Evolutionary conservation across 1,140 invertebrate genomes (phyloP), one percentile per base, ranked within the genome.

Genomic region (Armadillidium nasatum): DNA sequence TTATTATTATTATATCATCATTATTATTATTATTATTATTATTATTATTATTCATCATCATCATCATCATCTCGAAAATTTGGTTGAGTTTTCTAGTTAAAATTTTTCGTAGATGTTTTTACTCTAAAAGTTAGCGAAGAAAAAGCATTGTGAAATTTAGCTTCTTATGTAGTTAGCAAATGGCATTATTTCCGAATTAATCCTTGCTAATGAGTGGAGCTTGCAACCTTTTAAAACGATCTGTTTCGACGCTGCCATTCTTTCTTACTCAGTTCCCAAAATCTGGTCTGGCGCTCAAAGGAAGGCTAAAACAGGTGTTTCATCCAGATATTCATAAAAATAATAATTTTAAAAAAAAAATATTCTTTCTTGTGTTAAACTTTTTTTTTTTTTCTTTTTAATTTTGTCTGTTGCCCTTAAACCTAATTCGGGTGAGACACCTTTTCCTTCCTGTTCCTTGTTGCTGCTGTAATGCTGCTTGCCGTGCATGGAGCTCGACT

Each of bases 401-500:
- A 33, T 33, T 33, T 33, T 33, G 33, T 33, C 1, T 33, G 11
- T 60, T 60, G 11, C 50, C 50, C 11, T 60, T 60, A 15, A 60
- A 60, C 19, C 11, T 60, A 19, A 13, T 60, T 70, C 76, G 70
- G 73, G 66, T 76, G 72, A 69, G 72, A 71, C 77, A 69, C 72
- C 78, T 54, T 70, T 73, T 72, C 68, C 66, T 60, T 72, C 77
- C 68, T 66, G 69, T 54, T 71, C 73, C 44, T 76, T 78, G 73
- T 71, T 67, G 74, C 79, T 76, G 73, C 75, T 75, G 76, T 44
- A 43, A 33, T 50, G 54, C 78, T 74, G 78, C 78, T 79, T 79
- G 72, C 78, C 78, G 71, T 79, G 78, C 78, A 79, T 79, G 78
- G 78, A 76, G 71, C 54, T 54, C 21, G 71, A n/a, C 66, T n/a